These are phyloP conservation scores for Megaceryle alcyon DNA, from an alignment of 2,797 vertebrate species.

Conservation along the genomic window DNA sequence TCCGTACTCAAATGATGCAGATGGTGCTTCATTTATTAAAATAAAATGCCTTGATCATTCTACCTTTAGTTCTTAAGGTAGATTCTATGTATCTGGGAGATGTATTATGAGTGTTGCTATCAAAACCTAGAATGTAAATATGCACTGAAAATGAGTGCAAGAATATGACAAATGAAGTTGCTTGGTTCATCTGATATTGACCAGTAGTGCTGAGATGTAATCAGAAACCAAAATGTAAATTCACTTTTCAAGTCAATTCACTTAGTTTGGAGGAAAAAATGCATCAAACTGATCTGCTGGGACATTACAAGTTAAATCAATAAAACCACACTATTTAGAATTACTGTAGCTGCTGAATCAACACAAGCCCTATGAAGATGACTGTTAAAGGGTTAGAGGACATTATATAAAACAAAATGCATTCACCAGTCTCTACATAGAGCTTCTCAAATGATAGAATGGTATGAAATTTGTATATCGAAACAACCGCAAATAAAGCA, in stretches of 20 bases:
- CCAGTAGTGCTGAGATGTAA: not conserved
- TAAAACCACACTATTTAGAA: not conserved
- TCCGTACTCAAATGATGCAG: not conserved
- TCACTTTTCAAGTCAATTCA: not conserved
- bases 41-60: not conserved
- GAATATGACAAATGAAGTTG: not conserved
- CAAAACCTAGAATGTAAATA: not conserved
- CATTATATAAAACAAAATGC: not conserved
- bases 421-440: not conserved
- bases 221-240: slow-evolving; percentile 4
- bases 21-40: not conserved
- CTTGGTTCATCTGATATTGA: not conserved
- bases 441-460: not conserved
- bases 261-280: not conserved
- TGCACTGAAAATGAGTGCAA: not conserved
- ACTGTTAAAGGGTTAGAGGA: not conserved
- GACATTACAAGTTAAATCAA: slow-evolving; percentile 21
- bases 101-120: not conserved
- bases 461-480: not conserved
- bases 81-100: not conserved
- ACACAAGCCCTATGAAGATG: not conserved
- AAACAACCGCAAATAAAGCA: not conserved
- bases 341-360: not conserved
- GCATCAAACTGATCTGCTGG: not conserved
- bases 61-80: not conserved